Evolutionary conservation across 2,113 vertebrate genomes (phyloP), one percentile per base, ranked within the genome.

Genomic region (Nannospalax galili): DNA sequence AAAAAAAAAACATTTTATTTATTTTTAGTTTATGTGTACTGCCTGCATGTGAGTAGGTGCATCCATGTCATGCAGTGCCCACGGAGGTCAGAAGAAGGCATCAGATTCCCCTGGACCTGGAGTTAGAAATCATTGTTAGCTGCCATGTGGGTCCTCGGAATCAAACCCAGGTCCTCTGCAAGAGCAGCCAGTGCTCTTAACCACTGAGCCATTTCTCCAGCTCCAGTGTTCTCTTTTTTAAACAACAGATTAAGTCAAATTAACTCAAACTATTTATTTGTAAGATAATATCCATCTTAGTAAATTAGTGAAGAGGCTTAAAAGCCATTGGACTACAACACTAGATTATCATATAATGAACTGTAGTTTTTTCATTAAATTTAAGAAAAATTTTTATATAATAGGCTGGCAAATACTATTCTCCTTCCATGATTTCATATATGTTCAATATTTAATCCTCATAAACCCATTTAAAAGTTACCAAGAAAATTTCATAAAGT

Each of bases 371-470:
- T 90, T 91, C 40, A 94, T 70, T 35, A 95, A n/a, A 22, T 82
- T 92, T 65, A 80, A 92, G 16, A 86, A 82, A 90, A 95, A 84
- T 15, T 65, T 4, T 81, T 77, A 48, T 7, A 60, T 84, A 96
- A 91, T 26, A 7, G 14, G 19, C 28, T 81, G 1, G 5, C 26
- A 95, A 94, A 15, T 15, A 72, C 12, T 72, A 62, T 62, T 75
- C 24, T 37, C 14, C 64, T 94, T 93, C 70, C 5, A 85, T 65
- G 67, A 88, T 9, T 85, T 94, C 90, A 86, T 84, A 65, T 75
- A 89, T 80, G 19, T 77, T 90, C n/a, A n/a, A 48, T 85, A 97
- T 88, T 94, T 97, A 96, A 56, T 42, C 26, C n/a, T 91, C 28
- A 97, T 30, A 65, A 89, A 84, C 24, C 89, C 65, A 86, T 56